These are phyloP conservation scores for Autographa gamma DNA, from an alignment of 2,888 invertebrate genomes.

Conservation along the genomic window DNA sequence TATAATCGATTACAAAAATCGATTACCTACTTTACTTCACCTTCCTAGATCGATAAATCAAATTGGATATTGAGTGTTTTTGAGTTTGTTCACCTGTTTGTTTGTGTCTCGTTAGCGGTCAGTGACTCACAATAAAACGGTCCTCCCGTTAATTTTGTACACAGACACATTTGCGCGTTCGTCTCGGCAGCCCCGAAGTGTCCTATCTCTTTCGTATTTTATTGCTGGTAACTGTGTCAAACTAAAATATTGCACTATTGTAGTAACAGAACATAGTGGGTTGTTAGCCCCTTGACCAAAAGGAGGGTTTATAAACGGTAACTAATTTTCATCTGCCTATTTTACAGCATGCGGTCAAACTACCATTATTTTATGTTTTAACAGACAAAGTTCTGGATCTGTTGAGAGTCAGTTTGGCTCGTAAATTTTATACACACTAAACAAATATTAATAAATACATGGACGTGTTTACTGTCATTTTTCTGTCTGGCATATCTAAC, in stretches of 20 bases:
- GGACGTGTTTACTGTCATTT: not conserved
- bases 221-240: slow-evolving; percentile 43
- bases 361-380: slow-evolving; percentile 17
- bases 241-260: slow-evolving; percentile 38
- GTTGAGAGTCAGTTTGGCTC: not conserved
- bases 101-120: slow-evolving; percentile 68
- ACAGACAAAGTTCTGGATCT: not conserved
- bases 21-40: slow-evolving; percentile 46
- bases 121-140: slow-evolving; percentile 73
- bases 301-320: slow-evolving; percentile 9
- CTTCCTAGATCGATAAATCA: slow-evolving; percentile 48
- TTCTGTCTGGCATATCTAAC: not conserved
- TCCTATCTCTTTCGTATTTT: slow-evolving; percentile 56
- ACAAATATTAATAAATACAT: not conserved
- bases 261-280: slow-evolving; percentile 25
- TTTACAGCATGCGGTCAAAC: slow-evolving; percentile 9
- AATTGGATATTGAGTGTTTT: slow-evolving; percentile 56
- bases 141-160: slow-evolving; percentile 68
- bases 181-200: slow-evolving; percentile 51
- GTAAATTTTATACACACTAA: not conserved
- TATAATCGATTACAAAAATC: slow-evolving; percentile 52
- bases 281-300: slow-evolving; percentile 13
- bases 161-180: slow-evolving; percentile 67
- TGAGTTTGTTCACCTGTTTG: slow-evolving; percentile 75
- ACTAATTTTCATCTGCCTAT: slow-evolving; percentile 22